Evolutionary conservation across 2,797 vertebrate species (phyloP).

Genomic region (Pipistrellus pipistrellus): DNA sequence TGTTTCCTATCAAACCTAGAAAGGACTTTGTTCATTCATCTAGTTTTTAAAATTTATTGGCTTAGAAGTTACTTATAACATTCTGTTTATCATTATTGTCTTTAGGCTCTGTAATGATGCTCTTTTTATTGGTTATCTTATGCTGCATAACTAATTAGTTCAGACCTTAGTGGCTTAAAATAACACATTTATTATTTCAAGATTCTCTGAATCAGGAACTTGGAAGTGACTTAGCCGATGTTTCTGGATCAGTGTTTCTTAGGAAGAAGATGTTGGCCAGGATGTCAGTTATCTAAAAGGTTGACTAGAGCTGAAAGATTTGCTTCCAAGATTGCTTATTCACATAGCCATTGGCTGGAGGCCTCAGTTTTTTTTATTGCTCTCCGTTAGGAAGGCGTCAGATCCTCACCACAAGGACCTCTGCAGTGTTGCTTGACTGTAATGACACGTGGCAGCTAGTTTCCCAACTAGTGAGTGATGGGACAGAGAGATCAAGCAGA

Average conservation of each 20-base stretch:
- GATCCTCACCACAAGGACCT: not conserved
- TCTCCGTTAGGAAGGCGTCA: not conserved
- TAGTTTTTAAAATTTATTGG: conserved; percentile 31
- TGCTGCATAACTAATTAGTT: not conserved
- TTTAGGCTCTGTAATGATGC: not conserved
- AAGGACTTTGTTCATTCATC: conserved; percentile 31
- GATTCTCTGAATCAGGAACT: not conserved
- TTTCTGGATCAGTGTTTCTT: not conserved
- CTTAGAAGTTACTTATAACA: conserved; percentile 43
- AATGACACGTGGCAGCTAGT: not conserved
- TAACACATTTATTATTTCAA: not conserved
- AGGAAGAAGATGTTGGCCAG: not conserved
- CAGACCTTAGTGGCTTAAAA: conserved; percentile 26
- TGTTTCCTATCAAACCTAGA: not conserved
- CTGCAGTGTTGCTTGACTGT: not conserved
- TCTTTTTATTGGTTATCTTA: not conserved
- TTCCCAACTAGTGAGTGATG: not conserved
- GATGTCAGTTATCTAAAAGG: not conserved
- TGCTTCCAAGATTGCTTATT: conserved; percentile 5
- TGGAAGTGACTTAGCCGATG: not conserved
- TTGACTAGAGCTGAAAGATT: not conserved
- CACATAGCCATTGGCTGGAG: not conserved
- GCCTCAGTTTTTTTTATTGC: not conserved
- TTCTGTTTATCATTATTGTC: not conserved
- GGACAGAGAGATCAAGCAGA: not conserved